Evolutionary conservation across 2,888 invertebrate species (phyloP), one percentile per base, ranked within the genome.

Genomic region (Leptopterna dolabrata): DNA sequence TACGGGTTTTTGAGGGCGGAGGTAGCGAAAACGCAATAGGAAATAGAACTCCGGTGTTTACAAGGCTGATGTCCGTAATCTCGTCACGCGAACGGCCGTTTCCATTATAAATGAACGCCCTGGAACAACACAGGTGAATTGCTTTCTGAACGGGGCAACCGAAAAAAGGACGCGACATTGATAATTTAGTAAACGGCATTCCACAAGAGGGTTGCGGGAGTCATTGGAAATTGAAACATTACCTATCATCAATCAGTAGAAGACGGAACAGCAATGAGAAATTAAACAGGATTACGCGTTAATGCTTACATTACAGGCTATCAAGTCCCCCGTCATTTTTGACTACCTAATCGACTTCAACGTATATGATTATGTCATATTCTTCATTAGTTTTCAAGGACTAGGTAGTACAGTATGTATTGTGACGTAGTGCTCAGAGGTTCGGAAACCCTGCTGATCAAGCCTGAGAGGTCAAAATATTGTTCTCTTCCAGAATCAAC

Each of bases 21-120:
- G 27, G 24, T 24, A 27, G 63, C 63, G 63, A 63, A 63, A 63
- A 63, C 63, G 63, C 63, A 63, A 63, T 63, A 63, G 63, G 63
- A 63, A 63, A 63, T 63, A 63, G 63, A 63, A 24, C 63, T 63
- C 63, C 63, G 63, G 63, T 63, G 63, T 63, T 63, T 63, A 63
- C 63, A 63, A 63, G 63, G 63, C 63, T 63, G 63, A 63, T 63
- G 63, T 63, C 63, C 24, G 63, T 63, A 63, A 63, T 63, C 63
- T 63, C 63, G 63, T 63, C 63, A 63, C 63, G 63, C 63, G 63
- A 63, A 2, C 63, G 63, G 27, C 24, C 19, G 63, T 63, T 63
- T 63, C 19, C 27, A 19, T 24, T 63, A 27, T 24, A 19, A 27
- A 63, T 24, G 19, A 27, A 63, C 19, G 6, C 19, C 63, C 24